phyloP scores from a whole-genome alignment of 1,140 invertebrate species.

The Brachionus plicatilis region DNA sequence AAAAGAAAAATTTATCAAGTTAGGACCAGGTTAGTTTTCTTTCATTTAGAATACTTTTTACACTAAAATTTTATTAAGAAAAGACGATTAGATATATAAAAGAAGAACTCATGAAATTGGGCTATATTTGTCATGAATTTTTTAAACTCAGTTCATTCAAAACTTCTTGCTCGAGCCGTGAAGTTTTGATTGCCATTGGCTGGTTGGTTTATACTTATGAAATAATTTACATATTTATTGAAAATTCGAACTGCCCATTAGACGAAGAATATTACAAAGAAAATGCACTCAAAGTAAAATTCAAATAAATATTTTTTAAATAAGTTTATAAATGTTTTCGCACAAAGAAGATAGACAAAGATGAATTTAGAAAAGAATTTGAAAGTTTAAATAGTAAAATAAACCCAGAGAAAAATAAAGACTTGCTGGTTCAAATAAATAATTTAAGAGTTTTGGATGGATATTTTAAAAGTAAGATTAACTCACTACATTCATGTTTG shows the following conservation, averaged over 20 bases:
- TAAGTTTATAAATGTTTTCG: background rate
- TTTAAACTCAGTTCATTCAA: background rate
- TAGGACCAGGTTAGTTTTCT: background rate
- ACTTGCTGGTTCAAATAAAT: background rate
- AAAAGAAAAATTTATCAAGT: background rate
- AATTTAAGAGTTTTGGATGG: background rate
- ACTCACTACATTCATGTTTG: background rate
- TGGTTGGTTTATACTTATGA: constrained; percentile 3
- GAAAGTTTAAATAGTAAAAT: background rate
- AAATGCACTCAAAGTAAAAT: background rate
- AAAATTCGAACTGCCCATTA: background rate
- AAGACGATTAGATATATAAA: background rate
- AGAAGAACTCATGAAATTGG: background rate
- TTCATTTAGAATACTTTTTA: background rate
- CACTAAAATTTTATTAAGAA: background rate
- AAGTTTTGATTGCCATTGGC: background rate
- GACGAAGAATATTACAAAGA: constrained; percentile 24
- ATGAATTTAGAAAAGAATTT: background rate
- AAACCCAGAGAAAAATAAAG: background rate
- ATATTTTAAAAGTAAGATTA: background rate
- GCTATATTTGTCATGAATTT: constrained; percentile 5
- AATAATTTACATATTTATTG: background rate
- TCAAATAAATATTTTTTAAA: background rate
- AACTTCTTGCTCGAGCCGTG: background rate
- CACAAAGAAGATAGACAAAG: background rate